These are phyloP conservation scores for Chloroclystis v-ata DNA, from an alignment of 2,888 invertebrate species.

Conservation along the genomic window DNA sequence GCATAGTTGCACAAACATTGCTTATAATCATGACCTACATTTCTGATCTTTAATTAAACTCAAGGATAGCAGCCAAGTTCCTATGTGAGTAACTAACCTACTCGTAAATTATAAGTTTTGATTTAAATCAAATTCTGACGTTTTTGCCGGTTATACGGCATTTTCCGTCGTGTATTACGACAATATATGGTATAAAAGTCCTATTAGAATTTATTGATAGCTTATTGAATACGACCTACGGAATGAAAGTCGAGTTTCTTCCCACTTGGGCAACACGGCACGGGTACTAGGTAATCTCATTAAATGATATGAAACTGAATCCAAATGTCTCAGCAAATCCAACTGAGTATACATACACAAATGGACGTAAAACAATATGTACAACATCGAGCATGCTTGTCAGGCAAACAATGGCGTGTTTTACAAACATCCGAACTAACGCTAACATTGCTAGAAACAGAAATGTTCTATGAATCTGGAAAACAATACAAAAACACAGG, in stretches of 20 bases:
- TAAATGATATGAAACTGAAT: background rate
- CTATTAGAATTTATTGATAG: no score
- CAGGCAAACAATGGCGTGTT: conserved; percentile 1
- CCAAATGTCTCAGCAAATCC: background rate
- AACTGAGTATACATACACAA: background rate
- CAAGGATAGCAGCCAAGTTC: background rate
- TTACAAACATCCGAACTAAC: conserved; percentile 29
- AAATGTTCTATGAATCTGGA: background rate
- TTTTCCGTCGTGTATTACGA: no score
- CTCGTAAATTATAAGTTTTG: no score
- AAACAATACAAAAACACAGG: no score
- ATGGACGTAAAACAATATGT: background rate
- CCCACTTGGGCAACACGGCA: no score
- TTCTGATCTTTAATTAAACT: conserved; percentile 6
- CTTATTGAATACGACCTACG: no score
- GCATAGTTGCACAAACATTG: conserved; percentile 4
- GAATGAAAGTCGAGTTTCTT: no score
- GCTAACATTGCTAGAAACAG: background rate
- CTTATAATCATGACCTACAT: conserved; percentile 9
- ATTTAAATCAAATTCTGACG: no score
- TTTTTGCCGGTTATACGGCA: no score
- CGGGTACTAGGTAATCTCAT: no score
- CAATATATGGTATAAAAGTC: no score
- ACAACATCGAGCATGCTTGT: background rate
- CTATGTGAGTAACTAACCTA: background rate